These are phyloP conservation scores for Tragelaphus imberbis DNA, from an alignment of 2,113 vertebrate genomes.

Conservation along the genomic window DNA sequence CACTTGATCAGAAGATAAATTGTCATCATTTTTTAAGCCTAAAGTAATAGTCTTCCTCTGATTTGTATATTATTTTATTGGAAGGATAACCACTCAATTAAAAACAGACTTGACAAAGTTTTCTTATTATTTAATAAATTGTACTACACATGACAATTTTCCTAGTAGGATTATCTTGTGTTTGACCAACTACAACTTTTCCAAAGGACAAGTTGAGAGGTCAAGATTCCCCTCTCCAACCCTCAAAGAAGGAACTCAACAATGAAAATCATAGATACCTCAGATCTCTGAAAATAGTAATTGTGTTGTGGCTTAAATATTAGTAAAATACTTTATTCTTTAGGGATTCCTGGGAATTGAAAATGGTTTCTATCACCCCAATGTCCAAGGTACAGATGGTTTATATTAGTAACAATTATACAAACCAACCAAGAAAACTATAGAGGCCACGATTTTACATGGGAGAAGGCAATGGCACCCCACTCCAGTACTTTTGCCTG, in stretches of 20 bases:
- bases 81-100: background rate
- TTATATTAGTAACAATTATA: background rate
- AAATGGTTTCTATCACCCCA: background rate
- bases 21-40: background rate
- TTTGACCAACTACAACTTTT: background rate
- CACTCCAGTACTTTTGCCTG: no score
- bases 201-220: background rate
- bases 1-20: conserved; percentile 19
- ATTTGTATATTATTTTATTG: background rate
- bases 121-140: background rate
- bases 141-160: background rate
- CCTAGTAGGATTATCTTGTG: background rate
- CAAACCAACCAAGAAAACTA: background rate
- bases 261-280: background rate
- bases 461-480: no score
- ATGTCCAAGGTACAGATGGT: background rate
- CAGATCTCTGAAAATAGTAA: background rate
- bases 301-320: background rate
- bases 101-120: background rate
- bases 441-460: background rate
- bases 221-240: background rate
- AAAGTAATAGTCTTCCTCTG: background rate
- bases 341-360: background rate
- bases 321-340: background rate
- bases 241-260: background rate